A percentile compares a stretch with the other conserved stretches of the same genome.
Evolutionary conservation across 2,113 vertebrate species (phyloP).

Genomic region (Leucopsar rothschildi): DNA sequence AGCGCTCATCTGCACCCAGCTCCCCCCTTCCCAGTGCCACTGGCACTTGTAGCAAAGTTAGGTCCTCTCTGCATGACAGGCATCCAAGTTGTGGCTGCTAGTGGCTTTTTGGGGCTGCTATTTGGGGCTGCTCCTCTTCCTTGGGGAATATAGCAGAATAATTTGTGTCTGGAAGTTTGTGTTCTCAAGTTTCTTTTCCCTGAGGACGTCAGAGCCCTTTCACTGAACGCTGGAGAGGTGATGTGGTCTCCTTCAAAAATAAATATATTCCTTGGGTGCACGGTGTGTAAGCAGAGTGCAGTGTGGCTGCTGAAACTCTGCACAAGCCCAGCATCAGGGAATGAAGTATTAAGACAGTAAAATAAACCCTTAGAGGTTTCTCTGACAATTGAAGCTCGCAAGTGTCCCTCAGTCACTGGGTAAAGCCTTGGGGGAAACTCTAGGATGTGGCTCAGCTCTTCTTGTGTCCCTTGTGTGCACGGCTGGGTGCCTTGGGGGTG

Average conservation of each 20-base stretch:
- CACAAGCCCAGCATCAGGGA: not conserved
- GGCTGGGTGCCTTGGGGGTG: not conserved
- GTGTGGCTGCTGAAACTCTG: not conserved
- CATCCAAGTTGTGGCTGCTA: fast-evolving
- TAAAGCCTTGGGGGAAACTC: not conserved
- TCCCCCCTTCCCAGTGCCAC: not conserved
- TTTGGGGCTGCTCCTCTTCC: not conserved
- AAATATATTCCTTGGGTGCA: not conserved
- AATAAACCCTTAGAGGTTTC: not conserved
- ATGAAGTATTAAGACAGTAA: not conserved
- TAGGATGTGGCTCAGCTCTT: not conserved
- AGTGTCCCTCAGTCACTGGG: fast-evolving
- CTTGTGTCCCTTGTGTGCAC: fast-evolving
- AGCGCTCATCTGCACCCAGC: not conserved
- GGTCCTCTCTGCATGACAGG: not conserved
- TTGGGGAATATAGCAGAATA: not conserved
- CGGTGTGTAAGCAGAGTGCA: not conserved
- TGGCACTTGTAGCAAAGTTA: not conserved
- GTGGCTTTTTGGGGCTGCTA: fast-evolving
- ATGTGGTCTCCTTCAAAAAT: fast-evolving
- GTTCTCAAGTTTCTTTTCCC: not conserved
- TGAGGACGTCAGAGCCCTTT: not conserved
- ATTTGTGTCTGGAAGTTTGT: fast-evolving
- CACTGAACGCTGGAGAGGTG: not conserved
- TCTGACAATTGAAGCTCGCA: not conserved